Conservation (phyloP, 2,797 vertebrate genomes). For the Oreochromis grahami region DNA sequence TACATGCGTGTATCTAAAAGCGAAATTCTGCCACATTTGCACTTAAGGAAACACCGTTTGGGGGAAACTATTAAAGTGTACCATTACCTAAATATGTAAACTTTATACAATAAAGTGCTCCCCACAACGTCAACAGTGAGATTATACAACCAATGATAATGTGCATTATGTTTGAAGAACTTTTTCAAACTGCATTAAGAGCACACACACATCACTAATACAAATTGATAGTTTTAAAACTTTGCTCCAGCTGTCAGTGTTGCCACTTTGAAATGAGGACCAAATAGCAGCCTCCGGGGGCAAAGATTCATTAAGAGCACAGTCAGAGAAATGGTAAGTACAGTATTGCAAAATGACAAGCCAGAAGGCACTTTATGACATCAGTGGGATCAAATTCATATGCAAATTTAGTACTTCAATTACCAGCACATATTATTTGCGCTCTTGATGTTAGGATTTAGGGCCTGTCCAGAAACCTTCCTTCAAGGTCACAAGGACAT, state of each 20-base stretch:
- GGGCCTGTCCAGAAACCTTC: not conserved
- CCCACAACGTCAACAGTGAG: constrained; percentile 54
- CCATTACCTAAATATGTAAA: constrained; percentile 60
- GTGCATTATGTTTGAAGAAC: constrained; percentile 26
- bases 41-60: constrained; percentile 17
- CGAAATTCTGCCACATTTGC: constrained; percentile 21
- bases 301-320: not conserved
- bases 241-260: constrained; percentile 33
- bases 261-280: constrained; percentile 22
- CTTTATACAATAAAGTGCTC: constrained; percentile 71
- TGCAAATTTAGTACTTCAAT: constrained; percentile 29
- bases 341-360: constrained; percentile 62
- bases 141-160: constrained; percentile 43
- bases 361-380: constrained; percentile 74
- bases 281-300: constrained; percentile 25
- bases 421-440: not conserved
- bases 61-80: constrained; percentile 30
- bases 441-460: not conserved
- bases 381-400: constrained; percentile 39
- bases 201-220: constrained; percentile 37
- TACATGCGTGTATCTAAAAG: constrained; percentile 51
- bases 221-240: constrained; percentile 42
- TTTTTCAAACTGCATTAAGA: constrained; percentile 40
- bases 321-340: constrained; percentile 29
- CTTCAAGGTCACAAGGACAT: not conserved